These are phyloP conservation scores for Florisuga fusca DNA, from an alignment of 2,797 vertebrate species.

Conservation along the genomic window DNA sequence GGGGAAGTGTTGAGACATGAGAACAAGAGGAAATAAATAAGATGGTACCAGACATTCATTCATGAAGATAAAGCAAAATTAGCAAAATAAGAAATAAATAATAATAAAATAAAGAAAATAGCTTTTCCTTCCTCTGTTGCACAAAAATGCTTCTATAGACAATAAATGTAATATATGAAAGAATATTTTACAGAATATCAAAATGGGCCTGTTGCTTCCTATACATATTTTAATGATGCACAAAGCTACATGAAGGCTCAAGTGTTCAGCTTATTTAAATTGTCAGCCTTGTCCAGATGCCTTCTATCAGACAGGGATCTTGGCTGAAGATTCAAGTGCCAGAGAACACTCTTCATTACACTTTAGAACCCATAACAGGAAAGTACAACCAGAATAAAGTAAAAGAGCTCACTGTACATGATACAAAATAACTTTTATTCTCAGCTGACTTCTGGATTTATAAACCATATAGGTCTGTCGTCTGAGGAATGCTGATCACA, in stretches of 20 bases:
- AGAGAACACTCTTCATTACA: neutral
- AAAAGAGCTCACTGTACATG: neutral
- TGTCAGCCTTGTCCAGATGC: neutral
- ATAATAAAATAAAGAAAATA: neutral
- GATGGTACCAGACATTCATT: neutral
- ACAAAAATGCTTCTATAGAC: neutral
- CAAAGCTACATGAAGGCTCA: neutral
- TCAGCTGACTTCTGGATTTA: neutral
- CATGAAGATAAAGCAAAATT: neutral
- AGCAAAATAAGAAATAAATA: too few species aligned
- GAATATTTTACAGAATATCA: neutral
- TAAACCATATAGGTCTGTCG: neutral
- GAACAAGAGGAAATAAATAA: neutral
- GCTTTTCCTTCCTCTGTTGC: neutral
- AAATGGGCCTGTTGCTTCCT: neutral
- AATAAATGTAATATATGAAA: neutral
- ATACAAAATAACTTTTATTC: neutral
- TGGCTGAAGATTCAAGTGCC: neutral
- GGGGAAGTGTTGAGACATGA: too few species aligned
- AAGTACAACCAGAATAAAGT: neutral
- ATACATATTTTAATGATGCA: neutral
- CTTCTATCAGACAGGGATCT: neutral
- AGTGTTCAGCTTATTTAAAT: neutral
- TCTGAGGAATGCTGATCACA: neutral
- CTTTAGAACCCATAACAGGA: neutral